Percentiles rank a stretch among this genome's conserved stretches.
These are phyloP conservation scores for Seriola dumerili DNA, from an alignment of 2,113 vertebrate genomes.

Conservation along the genomic window DNA sequence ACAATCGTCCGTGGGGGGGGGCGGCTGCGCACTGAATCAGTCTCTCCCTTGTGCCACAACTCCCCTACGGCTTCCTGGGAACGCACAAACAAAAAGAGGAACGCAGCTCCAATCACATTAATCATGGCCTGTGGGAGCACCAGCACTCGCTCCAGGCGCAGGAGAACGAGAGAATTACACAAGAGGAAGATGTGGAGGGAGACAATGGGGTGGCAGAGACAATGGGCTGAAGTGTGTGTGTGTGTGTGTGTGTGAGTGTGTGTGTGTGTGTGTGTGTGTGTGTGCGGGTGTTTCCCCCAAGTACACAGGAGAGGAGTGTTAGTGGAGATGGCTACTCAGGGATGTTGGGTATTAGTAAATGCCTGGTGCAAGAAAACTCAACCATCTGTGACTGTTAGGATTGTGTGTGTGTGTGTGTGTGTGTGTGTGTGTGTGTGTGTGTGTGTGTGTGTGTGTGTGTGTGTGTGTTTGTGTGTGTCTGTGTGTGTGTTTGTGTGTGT, in stretches of 20 bases:
- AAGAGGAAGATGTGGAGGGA: slow-evolving; percentile 55
- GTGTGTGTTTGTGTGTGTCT: slow-evolving; percentile 14
- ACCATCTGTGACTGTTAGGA: slow-evolving; percentile 52
- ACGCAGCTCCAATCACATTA: slow-evolving; percentile 77
- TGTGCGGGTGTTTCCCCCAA: slow-evolving; percentile 15
- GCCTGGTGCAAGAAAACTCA: slow-evolving; percentile 36
- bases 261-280: slow-evolving; percentile 31
- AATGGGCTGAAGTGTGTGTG: slow-evolving; percentile 46
- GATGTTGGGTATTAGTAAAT: slow-evolving; percentile 52
- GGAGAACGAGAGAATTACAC: slow-evolving; percentile 47
- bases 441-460: slow-evolving; percentile 14
- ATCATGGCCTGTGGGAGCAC: slow-evolving; percentile 79
- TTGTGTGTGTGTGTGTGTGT: neutral
- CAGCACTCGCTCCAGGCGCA: slow-evolving; percentile 60
- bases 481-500: neutral
- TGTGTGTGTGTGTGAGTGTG: slow-evolving; percentile 33
- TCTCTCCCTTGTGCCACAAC: slow-evolving; percentile 65
- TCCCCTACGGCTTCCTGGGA: slow-evolving; percentile 67
- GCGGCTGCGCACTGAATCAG: slow-evolving; percentile 55
- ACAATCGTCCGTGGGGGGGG: slow-evolving; percentile 55
- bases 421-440: slow-evolving; percentile 37
- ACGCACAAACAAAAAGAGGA: slow-evolving; percentile 69
- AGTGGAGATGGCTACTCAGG: slow-evolving; percentile 50
- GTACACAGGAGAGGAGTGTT: slow-evolving; percentile 30
- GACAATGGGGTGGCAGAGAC: slow-evolving; percentile 43